phyloP scores from a whole-genome alignment of 92 coral and sea anemone genomes.

The Palythoa grandiflora region DNA sequence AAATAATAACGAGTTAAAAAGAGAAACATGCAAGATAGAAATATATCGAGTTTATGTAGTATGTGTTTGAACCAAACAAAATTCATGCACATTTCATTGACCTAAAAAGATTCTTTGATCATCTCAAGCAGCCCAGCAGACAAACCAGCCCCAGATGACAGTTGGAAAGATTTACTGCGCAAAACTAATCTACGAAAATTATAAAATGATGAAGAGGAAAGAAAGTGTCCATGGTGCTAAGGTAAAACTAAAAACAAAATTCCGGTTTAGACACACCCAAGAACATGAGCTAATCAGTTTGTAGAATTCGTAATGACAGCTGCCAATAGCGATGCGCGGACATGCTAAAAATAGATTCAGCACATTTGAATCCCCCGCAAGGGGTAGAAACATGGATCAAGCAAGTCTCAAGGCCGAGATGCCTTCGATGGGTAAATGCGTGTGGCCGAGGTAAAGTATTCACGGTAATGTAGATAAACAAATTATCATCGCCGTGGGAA shows the following conservation, averaged over 20 bases:
- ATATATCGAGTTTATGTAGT: neutral
- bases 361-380: too few species aligned
- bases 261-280: neutral
- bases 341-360: too few species aligned
- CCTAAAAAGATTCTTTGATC: neutral
- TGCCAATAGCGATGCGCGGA: too few species aligned
- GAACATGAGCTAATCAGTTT: neutral
- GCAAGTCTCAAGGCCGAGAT: too few species aligned
- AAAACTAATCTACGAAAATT: slow-evolving; percentile 97
- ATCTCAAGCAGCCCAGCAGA: slow-evolving; percentile 73
- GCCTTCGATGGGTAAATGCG: too few species aligned
- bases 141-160: slow-evolving; percentile 91
- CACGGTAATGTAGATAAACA: too few species aligned
- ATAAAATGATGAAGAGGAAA: slow-evolving; percentile 92
- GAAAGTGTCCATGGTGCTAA: slow-evolving; percentile 34
- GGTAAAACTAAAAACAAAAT: neutral
- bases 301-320: neutral
- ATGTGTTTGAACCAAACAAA: neutral
- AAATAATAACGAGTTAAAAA: too few species aligned
- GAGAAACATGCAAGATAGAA: too few species aligned
- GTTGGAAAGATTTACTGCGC: slow-evolving; percentile 99
- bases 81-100: neutral
- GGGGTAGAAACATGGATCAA: too few species aligned
- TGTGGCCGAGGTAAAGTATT: too few species aligned
- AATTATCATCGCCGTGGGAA: too few species aligned